Evolutionary conservation across 2,797 vertebrate genomes (phyloP), one percentile per base, ranked within the genome.

Genomic region (Brotula barbata): DNA sequence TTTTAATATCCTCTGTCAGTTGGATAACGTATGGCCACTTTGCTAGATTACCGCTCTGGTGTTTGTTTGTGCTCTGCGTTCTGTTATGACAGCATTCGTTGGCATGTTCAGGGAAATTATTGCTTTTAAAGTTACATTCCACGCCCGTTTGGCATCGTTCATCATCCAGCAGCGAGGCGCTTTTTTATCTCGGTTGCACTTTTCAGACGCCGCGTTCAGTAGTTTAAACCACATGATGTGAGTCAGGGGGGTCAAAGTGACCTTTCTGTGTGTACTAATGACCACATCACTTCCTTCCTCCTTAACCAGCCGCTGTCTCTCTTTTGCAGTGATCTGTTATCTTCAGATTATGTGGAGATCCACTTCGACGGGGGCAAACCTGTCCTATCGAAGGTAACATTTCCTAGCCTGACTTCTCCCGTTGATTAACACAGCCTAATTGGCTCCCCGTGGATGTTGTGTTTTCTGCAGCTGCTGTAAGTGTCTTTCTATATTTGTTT

Each of bases 271-370:
- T 49, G 48, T 54, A 53, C 54, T 68, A 49, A n/a, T 61, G 16
- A 13, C 52, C 46, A 63, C 67, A 64, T 66, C 45, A 62, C 47
- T 37, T 60, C 49, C 28, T 12, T 36, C 40, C 28, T 22, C 33
- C 34, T 55, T 68, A 65, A 81, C 70, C 51, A 45, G 33, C 28
- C 31, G 1, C 42, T 34, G 37, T 64, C 40, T 83, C 48, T 62
- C 54, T 80, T 76, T 89, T 75, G 16, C 90, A 99, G 97, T 92
- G 94, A 94, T 77, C 90, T 99, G 81, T 87, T 99, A 82, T 97
- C 96, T 65, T 97, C 95, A 42, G 93, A 95, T 86, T 99, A 99
- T 71, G 92, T 96, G 73, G 97, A 99, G 88, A 98, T 98, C 89
- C 90, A 98, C 86, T 97, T 94, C 60, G 93, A 97, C 77, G 90